Evolutionary conservation across 2,113 vertebrate species (phyloP).

Genomic region (Struthio camelus): DNA sequence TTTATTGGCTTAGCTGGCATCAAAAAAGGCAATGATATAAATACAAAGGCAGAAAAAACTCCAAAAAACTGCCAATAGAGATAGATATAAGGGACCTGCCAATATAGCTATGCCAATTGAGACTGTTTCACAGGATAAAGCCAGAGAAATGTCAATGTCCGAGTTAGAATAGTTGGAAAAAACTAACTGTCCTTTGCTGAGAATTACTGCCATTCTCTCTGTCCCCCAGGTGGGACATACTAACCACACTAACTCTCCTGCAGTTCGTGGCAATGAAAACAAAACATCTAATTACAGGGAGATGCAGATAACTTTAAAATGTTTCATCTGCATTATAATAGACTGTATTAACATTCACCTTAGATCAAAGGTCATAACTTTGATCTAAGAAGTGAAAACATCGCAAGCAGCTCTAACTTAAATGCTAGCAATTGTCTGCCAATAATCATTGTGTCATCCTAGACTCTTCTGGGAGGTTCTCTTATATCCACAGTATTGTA

Average conservation of each 20-base stretch:
- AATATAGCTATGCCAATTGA: neutral
- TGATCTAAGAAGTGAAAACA: neutral
- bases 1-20: neutral
- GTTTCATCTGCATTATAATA: neutral
- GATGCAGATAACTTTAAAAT: neutral
- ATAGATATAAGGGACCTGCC: neutral
- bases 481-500: rapidly evolving
- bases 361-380: neutral
- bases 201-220: neutral
- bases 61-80: neutral
- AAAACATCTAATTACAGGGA: neutral
- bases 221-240: neutral
- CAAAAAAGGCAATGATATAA: neutral
- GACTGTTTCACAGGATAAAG: neutral
- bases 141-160: neutral
- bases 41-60: neutral
- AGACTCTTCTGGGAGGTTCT: neutral
- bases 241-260: neutral
- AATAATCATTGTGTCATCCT: rapidly evolving
- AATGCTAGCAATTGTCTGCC: neutral
- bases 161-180: neutral
- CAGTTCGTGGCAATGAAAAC: neutral
- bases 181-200: neutral
- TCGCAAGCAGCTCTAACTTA: neutral
- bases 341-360: neutral